Conservation (phyloP, 2,888 invertebrate genomes). For the Cheilosia urbana region DNA sequence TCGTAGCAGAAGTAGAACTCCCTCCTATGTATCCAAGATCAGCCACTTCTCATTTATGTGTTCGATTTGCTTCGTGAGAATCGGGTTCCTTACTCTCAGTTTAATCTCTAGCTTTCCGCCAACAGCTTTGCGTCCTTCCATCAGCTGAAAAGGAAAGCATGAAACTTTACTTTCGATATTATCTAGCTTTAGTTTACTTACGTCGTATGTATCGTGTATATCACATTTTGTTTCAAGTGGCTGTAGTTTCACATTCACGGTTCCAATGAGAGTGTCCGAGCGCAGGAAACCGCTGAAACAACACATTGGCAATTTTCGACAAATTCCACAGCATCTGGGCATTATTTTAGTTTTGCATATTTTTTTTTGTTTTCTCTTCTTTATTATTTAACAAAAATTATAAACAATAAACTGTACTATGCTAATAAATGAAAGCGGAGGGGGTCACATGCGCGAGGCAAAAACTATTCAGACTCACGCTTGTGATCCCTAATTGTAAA, state of each 20-base stretch:
- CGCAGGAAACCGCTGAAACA: conserved; percentile 97
- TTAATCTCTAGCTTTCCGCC: conserved; percentile 96
- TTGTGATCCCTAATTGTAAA: not conserved
- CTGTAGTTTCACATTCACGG: conserved; percentile 92
- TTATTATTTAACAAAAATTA: conserved; percentile 13
- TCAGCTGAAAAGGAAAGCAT: conserved; percentile 86
- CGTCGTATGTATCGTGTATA: conserved; percentile 96
- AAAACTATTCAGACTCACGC: not conserved
- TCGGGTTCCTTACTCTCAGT: conserved; percentile 93
- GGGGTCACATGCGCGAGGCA: not conserved
- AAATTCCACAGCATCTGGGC: conserved; percentile 81
- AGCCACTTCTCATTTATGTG: conserved; percentile 96
- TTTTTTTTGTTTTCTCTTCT: conserved; percentile 40
- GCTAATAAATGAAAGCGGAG: not conserved
- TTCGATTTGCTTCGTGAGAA: conserved; percentile 94
- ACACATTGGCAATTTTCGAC: conserved; percentile 83
- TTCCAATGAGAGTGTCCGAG: conserved; percentile 93
- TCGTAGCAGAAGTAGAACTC: conserved; percentile 38
- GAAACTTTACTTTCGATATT: not conserved
- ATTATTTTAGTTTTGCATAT: conserved; percentile 69
- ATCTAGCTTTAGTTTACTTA: conserved; percentile 85
- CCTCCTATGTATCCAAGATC: conserved; percentile 87
- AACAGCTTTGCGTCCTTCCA: conserved; percentile 94
- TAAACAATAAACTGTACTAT: conserved; percentile 14
- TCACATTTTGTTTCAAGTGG: conserved; percentile 95